These are phyloP conservation scores for Sceloporus undulatus DNA, from an alignment of 2,113 vertebrate genomes.

Conservation along the genomic window DNA sequence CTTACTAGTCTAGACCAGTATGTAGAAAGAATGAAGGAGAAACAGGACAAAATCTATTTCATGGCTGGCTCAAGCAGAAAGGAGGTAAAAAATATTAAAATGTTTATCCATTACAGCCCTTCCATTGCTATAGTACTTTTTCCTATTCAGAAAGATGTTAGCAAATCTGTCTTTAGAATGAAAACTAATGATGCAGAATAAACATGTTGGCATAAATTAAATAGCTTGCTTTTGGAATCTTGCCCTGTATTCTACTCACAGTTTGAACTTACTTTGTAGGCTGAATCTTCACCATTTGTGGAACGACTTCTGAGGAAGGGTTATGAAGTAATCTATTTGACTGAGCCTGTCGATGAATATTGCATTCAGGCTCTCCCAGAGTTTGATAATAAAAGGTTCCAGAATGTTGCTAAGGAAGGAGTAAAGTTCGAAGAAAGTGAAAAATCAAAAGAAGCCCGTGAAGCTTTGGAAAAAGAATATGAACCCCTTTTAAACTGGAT, in stretches of 20 bases:
- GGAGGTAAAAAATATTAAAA: constrained; percentile 81
- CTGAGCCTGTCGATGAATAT: constrained; percentile 98
- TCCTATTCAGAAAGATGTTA: background rate
- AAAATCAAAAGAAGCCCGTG: constrained; percentile 91
- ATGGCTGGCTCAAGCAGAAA: constrained; percentile 96
- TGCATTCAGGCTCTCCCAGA: constrained; percentile 97
- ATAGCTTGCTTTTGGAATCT: background rate
- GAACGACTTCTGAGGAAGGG: constrained; percentile 96
- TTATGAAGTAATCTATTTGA: constrained; percentile 98
- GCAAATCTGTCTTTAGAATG: background rate
- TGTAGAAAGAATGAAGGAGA: constrained; percentile 99
- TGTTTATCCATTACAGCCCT: background rate
- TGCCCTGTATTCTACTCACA: background rate
- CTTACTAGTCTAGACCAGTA: constrained; percentile 94
- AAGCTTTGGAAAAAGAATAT: constrained; percentile 92
- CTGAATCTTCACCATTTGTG: constrained; percentile 96
- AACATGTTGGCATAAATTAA: background rate
- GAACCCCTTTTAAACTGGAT: constrained; percentile 96
- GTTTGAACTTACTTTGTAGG: constrained; percentile 74
- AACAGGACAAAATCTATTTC: constrained; percentile 99
- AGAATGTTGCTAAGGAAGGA: constrained; percentile 98
- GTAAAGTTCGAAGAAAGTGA: constrained; percentile 97
- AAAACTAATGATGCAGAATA: background rate
- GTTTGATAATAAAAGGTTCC: constrained; percentile 97
- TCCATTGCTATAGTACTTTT: background rate